A percentile compares a stretch with the other conserved stretches of the same genome.
These are phyloP conservation scores for Narcine bancroftii DNA, from an alignment of 2,113 vertebrate species.

Conservation along the genomic window DNA sequence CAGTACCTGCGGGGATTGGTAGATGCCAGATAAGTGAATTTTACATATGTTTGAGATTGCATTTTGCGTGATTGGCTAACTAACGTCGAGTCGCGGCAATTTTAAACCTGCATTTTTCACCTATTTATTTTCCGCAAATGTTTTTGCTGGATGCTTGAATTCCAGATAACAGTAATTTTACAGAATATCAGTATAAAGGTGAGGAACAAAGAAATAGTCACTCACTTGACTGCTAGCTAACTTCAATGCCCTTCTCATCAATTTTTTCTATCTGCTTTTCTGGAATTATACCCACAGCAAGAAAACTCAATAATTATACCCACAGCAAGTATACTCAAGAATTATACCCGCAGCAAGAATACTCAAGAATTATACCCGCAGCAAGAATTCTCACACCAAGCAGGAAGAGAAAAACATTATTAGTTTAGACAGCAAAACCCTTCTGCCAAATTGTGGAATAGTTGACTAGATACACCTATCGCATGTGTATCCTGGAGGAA, in stretches of 20 bases:
- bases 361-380: neutral
- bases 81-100: no score
- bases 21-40: no score
- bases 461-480: neutral
- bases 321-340: neutral
- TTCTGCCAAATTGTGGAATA: neutral
- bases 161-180: no score
- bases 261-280: neutral
- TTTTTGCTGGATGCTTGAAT: no score
- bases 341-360: neutral
- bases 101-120: no score
- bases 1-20: no score
- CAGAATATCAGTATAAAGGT: neutral
- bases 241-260: neutral
- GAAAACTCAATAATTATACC: neutral
- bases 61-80: no score
- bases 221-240: neutral
- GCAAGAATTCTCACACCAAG: neutral
- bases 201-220: neutral
- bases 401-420: neutral
- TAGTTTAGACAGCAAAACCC: neutral
- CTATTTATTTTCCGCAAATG: no score
- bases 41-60: no score
- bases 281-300: neutral
- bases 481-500: neutral